A percentile compares a stretch with the other conserved stretches of the same genome.
Conservation (phyloP, 2,113 vertebrate genomes). For the Gnathonemus longibarbis region DNA sequence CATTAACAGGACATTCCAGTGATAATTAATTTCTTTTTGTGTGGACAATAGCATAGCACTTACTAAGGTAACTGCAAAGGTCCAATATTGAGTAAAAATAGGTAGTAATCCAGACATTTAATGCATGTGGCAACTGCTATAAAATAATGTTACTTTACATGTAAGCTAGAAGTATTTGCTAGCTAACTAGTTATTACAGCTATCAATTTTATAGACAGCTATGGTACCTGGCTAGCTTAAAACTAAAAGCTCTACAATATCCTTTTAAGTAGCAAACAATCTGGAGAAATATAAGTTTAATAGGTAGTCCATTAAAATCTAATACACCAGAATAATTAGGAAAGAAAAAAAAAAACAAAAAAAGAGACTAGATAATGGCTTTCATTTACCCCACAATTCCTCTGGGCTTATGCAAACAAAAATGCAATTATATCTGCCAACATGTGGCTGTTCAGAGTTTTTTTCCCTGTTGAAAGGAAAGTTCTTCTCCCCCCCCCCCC, state of each 20-base stretch:
- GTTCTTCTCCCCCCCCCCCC: not conserved
- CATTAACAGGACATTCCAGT: not conserved
- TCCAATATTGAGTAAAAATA: not conserved
- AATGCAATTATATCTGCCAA: not conserved
- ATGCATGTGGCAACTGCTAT: not conserved
- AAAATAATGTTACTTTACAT: not conserved
- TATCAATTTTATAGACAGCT: not conserved
- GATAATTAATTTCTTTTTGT: not conserved
- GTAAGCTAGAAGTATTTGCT: not conserved
- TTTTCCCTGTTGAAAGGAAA: not conserved
- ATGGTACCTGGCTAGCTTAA: not conserved
- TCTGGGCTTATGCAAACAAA: not conserved
- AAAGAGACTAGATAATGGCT: not conserved
- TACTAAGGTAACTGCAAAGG: not conserved
- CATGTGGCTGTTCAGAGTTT: not conserved
- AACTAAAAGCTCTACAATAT: not conserved
- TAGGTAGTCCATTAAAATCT: not conserved
- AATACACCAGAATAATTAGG: not conserved
- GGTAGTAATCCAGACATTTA: not conserved
- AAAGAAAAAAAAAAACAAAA: not conserved
- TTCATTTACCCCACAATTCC: not conserved
- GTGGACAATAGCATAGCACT: not conserved
- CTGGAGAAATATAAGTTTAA: not conserved
- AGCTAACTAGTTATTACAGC: not conserved
- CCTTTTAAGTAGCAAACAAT: not conserved